Base-by-base conservation (phyloP, 2,888 invertebrate species). In the Platycheirus rosarum region DNA sequence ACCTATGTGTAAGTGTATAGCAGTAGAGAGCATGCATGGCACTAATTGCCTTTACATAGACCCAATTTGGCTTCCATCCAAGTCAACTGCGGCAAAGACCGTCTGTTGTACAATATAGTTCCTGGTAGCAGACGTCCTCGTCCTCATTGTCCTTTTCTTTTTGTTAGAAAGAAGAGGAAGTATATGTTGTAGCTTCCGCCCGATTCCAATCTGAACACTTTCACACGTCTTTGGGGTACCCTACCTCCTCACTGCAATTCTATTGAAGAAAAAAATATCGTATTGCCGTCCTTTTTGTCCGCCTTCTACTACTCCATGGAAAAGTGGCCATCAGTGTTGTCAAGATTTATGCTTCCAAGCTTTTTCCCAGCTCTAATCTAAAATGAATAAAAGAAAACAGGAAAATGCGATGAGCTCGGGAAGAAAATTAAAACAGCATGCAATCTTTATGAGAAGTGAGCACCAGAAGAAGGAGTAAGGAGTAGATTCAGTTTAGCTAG, bases 41-140 rank as follows among this genome's bases (percentile, higher is more conserved):
- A 77, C 82, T 82, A 82, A 82, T 82, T 82, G 82, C 82, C 77
- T 77, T 77, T 68, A 55, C 55, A 71, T 62, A 71, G 68, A 62
- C 66, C 62, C 71, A 77, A 71, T 73, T 82, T 82, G 82, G 76
- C 71, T 71, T 63, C 57, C 63, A 62, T 77, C 82, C 82, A 82
- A 77, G 49, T 80, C 60, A 55, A 71, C 70, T 71, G 55, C 70
- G 46, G 76, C 69, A 75, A 60, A 60, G 60, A 42, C 42, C 60
- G 16, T 60, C 42, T 60, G 23, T 60, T 60, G 44, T 26, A 26
- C 23, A 26, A 23, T 18, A n/a, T 42, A 44, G 42, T 60, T 26
- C 26, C 57, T 18, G n/a, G 9, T 46, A 57, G 44, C 37, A 68
- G 40, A 44, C 65, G 40, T 55, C 63, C 48, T 65, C 26, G n/a